Evolutionary conservation across 2,797 vertebrate species (phyloP), one percentile per base, ranked within the genome.

Genomic region (Naso thynnoides): DNA sequence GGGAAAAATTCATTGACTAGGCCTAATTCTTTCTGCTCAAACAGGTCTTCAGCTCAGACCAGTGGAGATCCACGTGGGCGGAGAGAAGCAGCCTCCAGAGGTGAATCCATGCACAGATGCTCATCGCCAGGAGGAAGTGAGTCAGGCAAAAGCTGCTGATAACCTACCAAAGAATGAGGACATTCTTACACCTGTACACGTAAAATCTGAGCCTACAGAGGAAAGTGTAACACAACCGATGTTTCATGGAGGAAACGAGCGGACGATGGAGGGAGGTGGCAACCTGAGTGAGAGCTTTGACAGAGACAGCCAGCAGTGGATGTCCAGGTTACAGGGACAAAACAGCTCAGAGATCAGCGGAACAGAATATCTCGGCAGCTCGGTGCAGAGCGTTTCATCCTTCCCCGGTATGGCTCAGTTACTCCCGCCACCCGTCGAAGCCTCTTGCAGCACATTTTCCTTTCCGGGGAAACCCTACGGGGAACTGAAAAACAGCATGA

Each of bases 181-280:
- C 13, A 0, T 44, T 0, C 44, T 61, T 27, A 27, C 76, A 4
- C 9, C 23, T 1, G 48, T 88, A 0, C 73, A 76, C 18, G 53
- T 93, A 0, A 94, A 94, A 53, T 61, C 79, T 0, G 91, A 92
- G 73, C 91, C 88, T 0, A 18, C 21, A 0, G 91, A 91, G 72
- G 85, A 90, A 42, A 72, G 13, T 0, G 24, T 83, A 4, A 19
- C 76, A 1, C 72, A 54, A 0, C 60, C 73, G 0, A 60, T 48
- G n/a, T 42, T 84, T 50, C 65, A 54, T 0, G 57, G 39, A 41
- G 82, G 26, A 14, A 59, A 44, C 2, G 60, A 74, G 48, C 64
- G 77, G 41, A 41, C 31, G 0, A 26, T 52, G 29, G 84, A 83
- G 6, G 70, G 45, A 50, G 21, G 2, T 0, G 78, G 73, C 4